Evolutionary conservation across 2,888 invertebrate genomes (phyloP), one percentile per base, ranked within the genome.

Genomic region (Matsumyia berberina): DNA sequence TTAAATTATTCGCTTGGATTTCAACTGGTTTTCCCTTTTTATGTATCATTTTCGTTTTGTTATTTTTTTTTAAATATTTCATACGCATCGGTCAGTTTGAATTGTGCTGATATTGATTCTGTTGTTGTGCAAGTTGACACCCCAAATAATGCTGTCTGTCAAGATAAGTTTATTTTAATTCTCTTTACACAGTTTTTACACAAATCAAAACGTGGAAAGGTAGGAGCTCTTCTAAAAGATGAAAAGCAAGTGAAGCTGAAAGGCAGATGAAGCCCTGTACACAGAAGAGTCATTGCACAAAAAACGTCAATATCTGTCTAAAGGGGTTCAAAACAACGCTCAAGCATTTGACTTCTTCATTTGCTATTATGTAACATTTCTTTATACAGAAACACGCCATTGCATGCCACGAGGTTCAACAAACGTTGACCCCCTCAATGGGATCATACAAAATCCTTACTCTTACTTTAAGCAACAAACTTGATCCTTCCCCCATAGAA

Each of bases 1-100:
- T 64, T 37, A 7, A 46, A 11, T 62, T 57, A 42, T 69, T 60
- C 44, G 33, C 49, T 78, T 62, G 60, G 17, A 29, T 55, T 44
- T 62, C 37, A 70, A 80, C 80, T 85, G 80, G 80, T 80, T 80
- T 78, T 60, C 37, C 42, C 51, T 77, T 79, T 74, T 74, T 29
- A 64, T 74, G 67, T 49, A 24, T 12, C 55, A 31, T 74, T 79
- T 55, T 57, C 19, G 69, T 64, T 72, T 83, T 62, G 11, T 29
- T 31, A 29, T 53, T 33, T 57, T 39, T 58, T 55, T 35, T 11
- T 12, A 46, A 37, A 42, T 53, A 49, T 69, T 60, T 15, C 60
- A 33, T 39, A 79, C 67, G 67, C 72, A 73, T 62, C 67, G 58
- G 79, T 79, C 72, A 67, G 33, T 67, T 67, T 73, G 37, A 31